Evolutionary conservation across 2,113 vertebrate genomes (phyloP).

Genomic region (Formicarius rufipectus): DNA sequence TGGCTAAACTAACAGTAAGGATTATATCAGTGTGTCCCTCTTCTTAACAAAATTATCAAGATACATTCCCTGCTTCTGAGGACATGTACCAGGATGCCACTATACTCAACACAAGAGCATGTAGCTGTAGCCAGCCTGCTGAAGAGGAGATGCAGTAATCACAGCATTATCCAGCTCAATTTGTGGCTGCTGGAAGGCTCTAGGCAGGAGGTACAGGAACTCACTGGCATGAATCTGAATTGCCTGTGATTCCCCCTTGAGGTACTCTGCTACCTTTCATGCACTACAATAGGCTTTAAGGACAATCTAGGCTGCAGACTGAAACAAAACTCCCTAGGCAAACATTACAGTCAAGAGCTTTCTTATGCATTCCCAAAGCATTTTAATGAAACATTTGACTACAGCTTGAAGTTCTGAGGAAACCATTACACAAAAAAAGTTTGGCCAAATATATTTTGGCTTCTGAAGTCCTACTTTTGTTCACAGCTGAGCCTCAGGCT

Average conservation of each 20-base stretch:
- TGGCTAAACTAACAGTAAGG: not conserved
- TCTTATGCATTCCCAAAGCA: not conserved
- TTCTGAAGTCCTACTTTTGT: not conserved
- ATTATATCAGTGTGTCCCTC: not conserved
- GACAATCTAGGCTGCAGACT: not conserved
- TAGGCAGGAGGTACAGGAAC: not conserved
- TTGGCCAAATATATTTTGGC: slow-evolving; percentile 29
- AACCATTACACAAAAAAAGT: not conserved
- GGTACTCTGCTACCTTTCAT: not conserved
- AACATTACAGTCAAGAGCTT: not conserved
- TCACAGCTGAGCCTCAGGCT: slow-evolving; percentile 4
- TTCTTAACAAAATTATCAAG: not conserved
- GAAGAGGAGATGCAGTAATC: not conserved
- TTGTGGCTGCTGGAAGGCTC: slow-evolving; percentile 2
- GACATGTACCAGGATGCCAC: not conserved
- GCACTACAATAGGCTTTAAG: slow-evolving; percentile 10
- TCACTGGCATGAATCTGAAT: not conserved
- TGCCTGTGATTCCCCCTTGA: not conserved
- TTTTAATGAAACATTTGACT: slow-evolving; percentile 18
- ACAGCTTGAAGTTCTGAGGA: slow-evolving; percentile 12
- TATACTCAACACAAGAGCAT: not conserved
- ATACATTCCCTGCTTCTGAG: not conserved
- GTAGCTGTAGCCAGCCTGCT: not conserved
- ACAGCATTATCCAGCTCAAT: not conserved
- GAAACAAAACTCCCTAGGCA: not conserved